A percentile compares a stretch with the other conserved stretches of the same genome.
phyloP scores from a whole-genome alignment of 2,113 vertebrate genomes.

The Setophaga petechia region DNA sequence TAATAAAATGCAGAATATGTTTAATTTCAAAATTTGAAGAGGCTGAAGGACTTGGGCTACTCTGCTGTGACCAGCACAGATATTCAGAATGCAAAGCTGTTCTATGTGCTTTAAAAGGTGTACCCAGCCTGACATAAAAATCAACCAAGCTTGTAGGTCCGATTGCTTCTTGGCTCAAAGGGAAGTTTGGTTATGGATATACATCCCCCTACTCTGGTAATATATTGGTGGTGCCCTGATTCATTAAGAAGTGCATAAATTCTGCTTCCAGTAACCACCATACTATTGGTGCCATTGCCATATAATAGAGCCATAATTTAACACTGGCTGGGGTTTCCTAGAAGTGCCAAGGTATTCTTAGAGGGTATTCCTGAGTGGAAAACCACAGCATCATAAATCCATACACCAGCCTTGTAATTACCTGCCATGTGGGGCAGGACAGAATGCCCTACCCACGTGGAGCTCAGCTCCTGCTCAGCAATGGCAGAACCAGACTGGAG shows the following conservation, averaged over 20 bases:
- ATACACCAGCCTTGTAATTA: not conserved
- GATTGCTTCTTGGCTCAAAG: not conserved
- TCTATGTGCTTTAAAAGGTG: not conserved
- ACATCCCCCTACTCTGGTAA: not conserved
- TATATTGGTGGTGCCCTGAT: not conserved
- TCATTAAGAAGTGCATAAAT: not conserved
- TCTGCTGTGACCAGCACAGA: not conserved
- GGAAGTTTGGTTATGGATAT: not conserved
- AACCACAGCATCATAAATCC: not conserved
- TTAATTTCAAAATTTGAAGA: not conserved
- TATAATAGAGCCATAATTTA: not conserved
- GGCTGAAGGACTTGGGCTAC: not conserved
- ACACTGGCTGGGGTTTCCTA: not conserved
- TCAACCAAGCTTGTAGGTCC: not conserved
- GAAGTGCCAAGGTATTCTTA: not conserved
- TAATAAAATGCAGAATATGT: not conserved
- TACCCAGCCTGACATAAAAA: not conserved
- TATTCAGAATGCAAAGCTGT: not conserved
- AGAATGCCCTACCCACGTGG: accelerated
- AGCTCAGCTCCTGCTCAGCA: not conserved
- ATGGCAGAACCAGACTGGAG: not conserved
- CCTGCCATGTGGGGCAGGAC: not conserved
- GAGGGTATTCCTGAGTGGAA: not conserved
- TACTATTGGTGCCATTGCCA: not conserved
- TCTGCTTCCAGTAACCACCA: not conserved